Conservation (phyloP, 2,888 invertebrate species). For the Ethmia dodecea region DNA sequence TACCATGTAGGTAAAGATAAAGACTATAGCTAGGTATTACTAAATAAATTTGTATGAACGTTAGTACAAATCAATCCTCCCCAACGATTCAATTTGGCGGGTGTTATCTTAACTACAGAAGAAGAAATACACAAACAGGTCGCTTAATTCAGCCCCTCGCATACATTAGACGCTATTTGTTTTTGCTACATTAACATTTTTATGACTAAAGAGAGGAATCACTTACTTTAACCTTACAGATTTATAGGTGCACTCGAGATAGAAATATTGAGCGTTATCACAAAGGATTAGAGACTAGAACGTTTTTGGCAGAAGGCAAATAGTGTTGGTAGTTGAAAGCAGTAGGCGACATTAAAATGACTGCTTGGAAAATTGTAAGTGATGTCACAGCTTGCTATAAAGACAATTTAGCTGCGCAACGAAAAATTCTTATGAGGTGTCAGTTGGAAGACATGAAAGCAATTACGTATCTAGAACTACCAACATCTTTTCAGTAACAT, state of each 20-base stretch:
- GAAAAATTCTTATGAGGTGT: too few relatives aligned
- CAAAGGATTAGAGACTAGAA: constrained; percentile 14
- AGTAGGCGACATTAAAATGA: constrained; percentile 16
- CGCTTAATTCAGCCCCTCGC: constrained; percentile 63
- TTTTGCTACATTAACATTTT: constrained; percentile 76
- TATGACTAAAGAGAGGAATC: constrained; percentile 72
- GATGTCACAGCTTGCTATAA: constrained; percentile 14
- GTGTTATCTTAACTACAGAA: constrained; percentile 38
- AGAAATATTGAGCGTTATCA: constrained; percentile 10
- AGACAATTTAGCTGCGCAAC: constrained; percentile 3
- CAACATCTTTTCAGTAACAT: too few relatives aligned
- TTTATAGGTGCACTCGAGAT: constrained; percentile 17
- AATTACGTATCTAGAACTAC: too few relatives aligned
- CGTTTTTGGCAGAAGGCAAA: neutral
- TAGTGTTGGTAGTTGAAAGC: neutral
- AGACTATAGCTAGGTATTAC: too few relatives aligned
- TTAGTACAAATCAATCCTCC: constrained; percentile 30
- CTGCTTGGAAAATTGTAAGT: constrained; percentile 21
- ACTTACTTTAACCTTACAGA: constrained; percentile 51
- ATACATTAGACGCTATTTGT: constrained; percentile 72
- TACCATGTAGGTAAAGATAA: too few relatives aligned
- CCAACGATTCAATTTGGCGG: constrained; percentile 43
- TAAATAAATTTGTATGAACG: too few relatives aligned
- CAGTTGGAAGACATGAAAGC: too few relatives aligned
- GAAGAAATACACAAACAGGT: constrained; percentile 30